These are phyloP conservation scores for Colius striatus DNA, from an alignment of 2,113 vertebrate genomes.

Conservation along the genomic window DNA sequence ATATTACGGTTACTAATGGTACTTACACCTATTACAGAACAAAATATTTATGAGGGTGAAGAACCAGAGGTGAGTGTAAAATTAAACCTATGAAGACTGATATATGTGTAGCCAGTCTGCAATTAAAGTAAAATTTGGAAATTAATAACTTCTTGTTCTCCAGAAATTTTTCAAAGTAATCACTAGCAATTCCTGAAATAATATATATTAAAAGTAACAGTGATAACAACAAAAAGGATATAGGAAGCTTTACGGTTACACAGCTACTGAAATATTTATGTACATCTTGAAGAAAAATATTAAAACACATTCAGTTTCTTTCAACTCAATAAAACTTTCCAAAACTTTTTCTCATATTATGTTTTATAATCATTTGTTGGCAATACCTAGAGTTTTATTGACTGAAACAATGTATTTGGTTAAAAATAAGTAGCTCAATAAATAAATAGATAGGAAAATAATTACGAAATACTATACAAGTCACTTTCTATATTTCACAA, in stretches of 20 bases:
- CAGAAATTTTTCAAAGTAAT: background rate
- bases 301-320: background rate
- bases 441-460: background rate
- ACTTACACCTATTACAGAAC: background rate
- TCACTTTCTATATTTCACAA: background rate
- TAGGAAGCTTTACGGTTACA: background rate
- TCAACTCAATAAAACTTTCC: background rate
- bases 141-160: background rate
- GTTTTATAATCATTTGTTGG: background rate
- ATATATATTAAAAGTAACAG: background rate
- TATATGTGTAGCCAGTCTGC: fast-evolving
- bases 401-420: background rate
- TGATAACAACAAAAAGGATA: background rate
- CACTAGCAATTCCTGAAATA: background rate
- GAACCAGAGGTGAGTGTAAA: background rate
- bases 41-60: background rate
- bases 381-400: background rate
- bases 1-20: background rate
- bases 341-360: background rate
- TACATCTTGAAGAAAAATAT: background rate
- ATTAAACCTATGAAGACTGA: background rate
- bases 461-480: background rate
- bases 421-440: background rate
- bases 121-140: background rate
- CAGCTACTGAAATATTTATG: background rate